These are phyloP conservation scores for Lasioglossum lativentre DNA, from an alignment of 2,888 invertebrate genomes.

Conservation along the genomic window DNA sequence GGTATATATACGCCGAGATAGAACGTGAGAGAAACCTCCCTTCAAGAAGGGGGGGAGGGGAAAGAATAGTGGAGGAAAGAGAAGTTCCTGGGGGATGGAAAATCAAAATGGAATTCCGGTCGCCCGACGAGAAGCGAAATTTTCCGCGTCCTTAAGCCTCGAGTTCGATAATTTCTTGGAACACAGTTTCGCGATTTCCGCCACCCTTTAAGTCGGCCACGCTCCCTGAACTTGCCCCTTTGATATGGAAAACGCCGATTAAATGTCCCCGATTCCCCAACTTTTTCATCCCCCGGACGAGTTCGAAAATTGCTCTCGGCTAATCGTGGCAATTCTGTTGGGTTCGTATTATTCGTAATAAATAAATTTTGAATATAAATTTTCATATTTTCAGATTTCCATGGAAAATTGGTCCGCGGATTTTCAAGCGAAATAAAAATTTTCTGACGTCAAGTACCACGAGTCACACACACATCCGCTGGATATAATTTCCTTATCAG, in stretches of 20 bases:
- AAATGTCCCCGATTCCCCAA: not conserved
- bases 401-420: too few relatives aligned
- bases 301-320: not conserved
- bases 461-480: not conserved
- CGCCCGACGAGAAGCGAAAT: conserved; percentile 69
- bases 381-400: too few relatives aligned
- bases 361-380: too few relatives aligned
- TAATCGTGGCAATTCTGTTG: not conserved
- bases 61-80: conserved; percentile 58
- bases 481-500: not conserved
- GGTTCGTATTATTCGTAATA: too few relatives aligned
- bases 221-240: conserved; percentile 42
- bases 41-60: not conserved
- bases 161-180: conserved; percentile 76
- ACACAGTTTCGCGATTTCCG: conserved; percentile 74
- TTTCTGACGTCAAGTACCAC: not conserved
- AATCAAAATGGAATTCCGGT: conserved; percentile 46
- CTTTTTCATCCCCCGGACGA: not conserved
- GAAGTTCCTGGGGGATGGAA: conserved; percentile 57
- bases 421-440: not conserved
- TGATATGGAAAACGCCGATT: conserved; percentile 35
- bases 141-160: conserved; percentile 77
- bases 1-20: conserved; percentile 28
- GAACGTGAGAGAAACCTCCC: conserved; percentile 28
- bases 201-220: conserved; percentile 57